Percentiles rank a stretch among this genome's conserved stretches.
Conservation (phyloP, 2,113 vertebrate species). For the Perca schrenkii region DNA sequence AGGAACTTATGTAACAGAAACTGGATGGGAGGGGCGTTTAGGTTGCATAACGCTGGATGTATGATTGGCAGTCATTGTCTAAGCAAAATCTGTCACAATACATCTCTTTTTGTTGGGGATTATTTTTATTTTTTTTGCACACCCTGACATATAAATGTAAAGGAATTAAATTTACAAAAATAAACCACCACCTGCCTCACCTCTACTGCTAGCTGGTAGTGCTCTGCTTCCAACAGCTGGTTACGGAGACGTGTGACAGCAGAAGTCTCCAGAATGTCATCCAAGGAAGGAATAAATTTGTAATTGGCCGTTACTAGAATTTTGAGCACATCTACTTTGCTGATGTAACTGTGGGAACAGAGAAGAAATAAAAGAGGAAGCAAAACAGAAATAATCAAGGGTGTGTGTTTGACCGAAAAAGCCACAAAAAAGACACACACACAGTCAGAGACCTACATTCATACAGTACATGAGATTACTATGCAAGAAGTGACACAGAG, state of each 20-base stretch:
- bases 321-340: constrained; percentile 96
- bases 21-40: neutral
- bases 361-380: neutral
- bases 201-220: constrained; percentile 96
- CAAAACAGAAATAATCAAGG: neutral
- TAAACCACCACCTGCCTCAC: constrained; percentile 73
- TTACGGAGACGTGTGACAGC: constrained; percentile 93
- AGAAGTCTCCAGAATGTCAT: constrained; percentile 92
- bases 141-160: neutral
- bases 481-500: neutral
- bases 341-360: constrained; percentile 89
- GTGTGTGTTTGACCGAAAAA: neutral
- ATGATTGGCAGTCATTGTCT: neutral
- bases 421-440: neutral
- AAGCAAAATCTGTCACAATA: too few species aligned
- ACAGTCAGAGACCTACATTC: neutral
- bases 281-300: constrained; percentile 92
- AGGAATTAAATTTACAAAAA: neutral
- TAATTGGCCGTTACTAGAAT: constrained; percentile 95
- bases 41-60: neutral
- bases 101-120: too few species aligned
- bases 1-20: neutral
- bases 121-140: neutral
- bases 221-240: constrained; percentile 93
- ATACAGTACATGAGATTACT: neutral